These are phyloP conservation scores for Drosophila atroscutellata DNA, from an alignment of 2,888 invertebrate species.

Conservation along the genomic window DNA sequence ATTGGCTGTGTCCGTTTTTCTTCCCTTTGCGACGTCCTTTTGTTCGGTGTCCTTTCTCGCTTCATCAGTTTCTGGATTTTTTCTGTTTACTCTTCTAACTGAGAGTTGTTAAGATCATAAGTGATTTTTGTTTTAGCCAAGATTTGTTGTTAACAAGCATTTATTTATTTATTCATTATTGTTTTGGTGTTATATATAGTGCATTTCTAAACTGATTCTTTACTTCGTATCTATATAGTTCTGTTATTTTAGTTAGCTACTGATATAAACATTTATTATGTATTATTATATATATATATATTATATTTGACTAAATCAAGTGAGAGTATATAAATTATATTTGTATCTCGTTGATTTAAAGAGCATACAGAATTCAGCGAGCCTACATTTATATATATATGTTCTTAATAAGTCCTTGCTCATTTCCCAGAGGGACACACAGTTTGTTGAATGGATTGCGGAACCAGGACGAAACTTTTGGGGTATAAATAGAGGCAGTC, in stretches of 20 bases:
- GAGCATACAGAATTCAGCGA: slow-evolving; percentile 6
- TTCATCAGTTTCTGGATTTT: slow-evolving; percentile 23
- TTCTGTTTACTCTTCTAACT: not conserved
- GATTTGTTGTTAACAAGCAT: not conserved
- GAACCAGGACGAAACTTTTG: slow-evolving; percentile 14
- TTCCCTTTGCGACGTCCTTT: slow-evolving; percentile 26
- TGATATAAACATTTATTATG: not conserved
- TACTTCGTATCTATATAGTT: not conserved
- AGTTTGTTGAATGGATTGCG: slow-evolving; percentile 29
- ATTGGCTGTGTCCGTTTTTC: slow-evolving; percentile 52
- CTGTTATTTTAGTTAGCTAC: not conserved
- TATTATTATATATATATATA: not conserved
- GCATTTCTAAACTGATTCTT: not conserved
- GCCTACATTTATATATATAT: accelerated
- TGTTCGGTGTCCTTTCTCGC: slow-evolving; percentile 14
- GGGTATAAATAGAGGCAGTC: slow-evolving; percentile 64
- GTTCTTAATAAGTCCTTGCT: not conserved
- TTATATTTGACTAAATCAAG: too few species aligned
- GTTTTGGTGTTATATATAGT: too few species aligned
- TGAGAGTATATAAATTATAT: not conserved
- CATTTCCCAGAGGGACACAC: slow-evolving; percentile 4
- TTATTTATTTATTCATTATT: not conserved
- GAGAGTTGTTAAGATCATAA: not conserved
- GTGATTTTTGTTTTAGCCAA: not conserved
- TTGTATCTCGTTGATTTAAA: not conserved